These are phyloP conservation scores for Drosophila kepulauana DNA, from an alignment of 1,140 invertebrate species.

Conservation along the genomic window DNA sequence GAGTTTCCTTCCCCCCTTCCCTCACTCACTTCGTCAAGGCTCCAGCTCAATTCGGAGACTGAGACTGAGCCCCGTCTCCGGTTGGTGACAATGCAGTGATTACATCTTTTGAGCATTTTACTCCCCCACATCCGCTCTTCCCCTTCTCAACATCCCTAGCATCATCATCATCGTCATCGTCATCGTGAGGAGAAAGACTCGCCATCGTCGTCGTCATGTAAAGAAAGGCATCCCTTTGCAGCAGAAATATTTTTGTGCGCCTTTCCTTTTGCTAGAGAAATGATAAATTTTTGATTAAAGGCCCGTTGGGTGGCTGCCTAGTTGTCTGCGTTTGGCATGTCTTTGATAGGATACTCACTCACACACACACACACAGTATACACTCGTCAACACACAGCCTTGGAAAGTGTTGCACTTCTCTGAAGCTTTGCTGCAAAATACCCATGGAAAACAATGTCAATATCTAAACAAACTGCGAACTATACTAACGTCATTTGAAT, in stretches of 20 bases:
- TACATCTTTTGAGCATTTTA: conserved; percentile 76
- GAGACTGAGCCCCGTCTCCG: conserved; percentile 50
- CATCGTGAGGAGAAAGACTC: not conserved
- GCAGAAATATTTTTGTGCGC: conserved; percentile 62
- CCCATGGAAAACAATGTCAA: not conserved
- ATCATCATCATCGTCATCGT: conserved; percentile 24
- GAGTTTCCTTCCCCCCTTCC: conserved; percentile 5
- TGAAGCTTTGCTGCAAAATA: conserved; percentile 7
- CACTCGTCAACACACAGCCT: not conserved
- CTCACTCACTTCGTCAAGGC: conserved; percentile 43
- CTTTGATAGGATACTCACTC: conserved; percentile 51
- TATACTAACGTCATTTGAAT: not conserved
- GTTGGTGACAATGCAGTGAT: conserved; percentile 82
- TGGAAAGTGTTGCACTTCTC: not conserved
- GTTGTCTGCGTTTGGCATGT: conserved; percentile 57
- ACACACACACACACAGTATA: not conserved
- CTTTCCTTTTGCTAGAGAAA: conserved; percentile 41
- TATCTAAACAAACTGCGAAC: not conserved
- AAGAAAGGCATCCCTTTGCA: conserved; percentile 78
- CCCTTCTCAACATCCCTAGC: conserved; percentile 27
- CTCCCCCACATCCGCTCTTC: conserved; percentile 62
- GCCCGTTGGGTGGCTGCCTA: conserved; percentile 49
- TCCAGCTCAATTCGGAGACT: conserved; percentile 11
- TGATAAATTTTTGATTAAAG: conserved; percentile 84
- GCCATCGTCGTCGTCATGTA: conserved; percentile 16